Conservation (phyloP, 2,113 vertebrate species). For the Hypomesus transpacificus region DNA sequence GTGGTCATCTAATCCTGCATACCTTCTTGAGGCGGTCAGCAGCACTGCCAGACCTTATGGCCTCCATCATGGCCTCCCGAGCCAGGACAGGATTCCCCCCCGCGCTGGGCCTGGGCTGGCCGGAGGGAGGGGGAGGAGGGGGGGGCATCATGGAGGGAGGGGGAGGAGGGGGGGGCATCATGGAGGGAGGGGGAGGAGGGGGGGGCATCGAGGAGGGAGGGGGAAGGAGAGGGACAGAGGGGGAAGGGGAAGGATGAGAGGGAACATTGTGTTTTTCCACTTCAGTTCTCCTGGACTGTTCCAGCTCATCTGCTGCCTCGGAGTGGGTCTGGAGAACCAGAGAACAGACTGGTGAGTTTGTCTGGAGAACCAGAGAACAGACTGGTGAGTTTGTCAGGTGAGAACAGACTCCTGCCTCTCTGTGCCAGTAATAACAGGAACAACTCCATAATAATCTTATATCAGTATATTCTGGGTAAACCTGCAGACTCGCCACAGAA, state of each 20-base stretch:
- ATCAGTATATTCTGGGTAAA: too few relatives aligned
- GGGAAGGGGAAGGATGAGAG: constrained; percentile 28
- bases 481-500: too few relatives aligned
- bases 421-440: too few relatives aligned
- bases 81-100: constrained; percentile 57
- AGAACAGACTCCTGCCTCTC: too few relatives aligned
- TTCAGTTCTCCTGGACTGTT: constrained; percentile 51
- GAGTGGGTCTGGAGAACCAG: constrained; percentile 76
- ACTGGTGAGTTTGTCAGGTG: too few relatives aligned
- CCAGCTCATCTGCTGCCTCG: constrained; percentile 77
- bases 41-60: constrained; percentile 89
- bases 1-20: constrained; percentile 17
- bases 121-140: constrained; percentile 37
- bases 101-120: constrained; percentile 32
- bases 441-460: too few relatives aligned
- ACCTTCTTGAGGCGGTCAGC: constrained; percentile 88
- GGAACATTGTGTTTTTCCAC: constrained; percentile 14
- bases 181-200: constrained; percentile 38
- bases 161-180: constrained; percentile 28
- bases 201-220: constrained; percentile 32
- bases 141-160: constrained; percentile 33
- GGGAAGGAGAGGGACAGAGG: constrained; percentile 33
- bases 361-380: too few relatives aligned
- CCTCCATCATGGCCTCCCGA: constrained; percentile 84
- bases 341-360: too few relatives aligned